Evolutionary conservation across 2,888 invertebrate genomes (phyloP).

Genomic region (Drosophila paranaensis): DNA sequence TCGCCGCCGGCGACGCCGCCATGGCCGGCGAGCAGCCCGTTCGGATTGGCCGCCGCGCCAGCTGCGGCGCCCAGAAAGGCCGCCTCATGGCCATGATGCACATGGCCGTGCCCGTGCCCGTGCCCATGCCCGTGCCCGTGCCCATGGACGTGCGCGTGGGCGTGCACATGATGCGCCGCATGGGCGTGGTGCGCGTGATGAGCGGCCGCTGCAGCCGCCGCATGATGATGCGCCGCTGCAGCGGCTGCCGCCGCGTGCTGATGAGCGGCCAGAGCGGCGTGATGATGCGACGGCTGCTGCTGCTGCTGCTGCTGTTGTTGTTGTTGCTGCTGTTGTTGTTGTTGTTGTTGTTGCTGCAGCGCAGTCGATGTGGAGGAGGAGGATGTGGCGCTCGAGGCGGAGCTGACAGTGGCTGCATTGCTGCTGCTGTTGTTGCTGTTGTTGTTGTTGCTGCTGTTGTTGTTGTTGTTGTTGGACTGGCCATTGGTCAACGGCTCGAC

Average conservation of each 20-base stretch:
- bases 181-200: constrained; percentile 77
- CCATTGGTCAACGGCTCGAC: constrained; percentile 55
- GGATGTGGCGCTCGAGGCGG: constrained; percentile 55
- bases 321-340: constrained; percentile 48
- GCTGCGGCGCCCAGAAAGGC: constrained; percentile 64
- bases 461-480: constrained; percentile 12
- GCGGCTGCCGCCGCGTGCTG: constrained; percentile 74
- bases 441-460: constrained; percentile 2
- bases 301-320: too few species aligned
- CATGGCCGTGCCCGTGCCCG: constrained; percentile 56
- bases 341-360: constrained; percentile 27
- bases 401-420: constrained; percentile 6
- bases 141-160: constrained; percentile 52
- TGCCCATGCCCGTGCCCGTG: constrained; percentile 67
- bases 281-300: constrained; percentile 55
- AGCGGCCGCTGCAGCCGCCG: constrained; percentile 70
- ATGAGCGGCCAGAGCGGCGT: constrained; percentile 72
- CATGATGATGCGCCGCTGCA: constrained; percentile 75
- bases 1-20: constrained; percentile 56
- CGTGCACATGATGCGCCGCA: constrained; percentile 59
- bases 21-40: constrained; percentile 60
- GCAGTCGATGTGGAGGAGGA: constrained; percentile 56
- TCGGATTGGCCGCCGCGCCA: constrained; percentile 58
- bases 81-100: constrained; percentile 70
- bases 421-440: constrained; percentile 18